phyloP scores from a whole-genome alignment of 2,888 invertebrate species.

The Hesperia comma region DNA sequence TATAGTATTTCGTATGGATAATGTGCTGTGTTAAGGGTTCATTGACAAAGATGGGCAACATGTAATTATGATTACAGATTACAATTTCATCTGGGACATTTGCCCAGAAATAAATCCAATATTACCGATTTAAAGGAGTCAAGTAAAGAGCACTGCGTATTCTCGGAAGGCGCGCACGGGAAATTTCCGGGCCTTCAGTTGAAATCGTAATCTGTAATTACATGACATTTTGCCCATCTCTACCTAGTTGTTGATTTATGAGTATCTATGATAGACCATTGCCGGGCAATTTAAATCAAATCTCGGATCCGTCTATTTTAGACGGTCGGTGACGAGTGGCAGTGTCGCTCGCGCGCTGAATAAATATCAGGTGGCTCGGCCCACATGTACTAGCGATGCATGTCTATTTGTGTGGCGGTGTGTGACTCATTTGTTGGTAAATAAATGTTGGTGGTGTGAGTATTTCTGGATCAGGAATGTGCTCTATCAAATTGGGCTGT shows the following conservation, averaged over 20 bases:
- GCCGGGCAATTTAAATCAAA: slow-evolving; percentile 2
- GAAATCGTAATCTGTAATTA: too few species aligned
- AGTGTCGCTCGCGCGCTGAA: slow-evolving; percentile 10
- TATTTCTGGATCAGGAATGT: slow-evolving; percentile 8
- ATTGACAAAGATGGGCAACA: too few species aligned
- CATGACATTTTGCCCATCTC: too few species aligned
- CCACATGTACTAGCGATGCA: slow-evolving; percentile 15
- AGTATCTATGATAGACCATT: slow-evolving; percentile 21
- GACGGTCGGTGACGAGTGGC: slow-evolving; percentile 4
- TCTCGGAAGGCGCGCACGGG: too few species aligned
- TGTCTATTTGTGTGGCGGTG: slow-evolving; percentile 12
- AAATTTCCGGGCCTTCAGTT: too few species aligned
- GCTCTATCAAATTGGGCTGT: slow-evolving; percentile 11
- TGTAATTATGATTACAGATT: too few species aligned
- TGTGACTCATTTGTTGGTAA: slow-evolving; percentile 29
- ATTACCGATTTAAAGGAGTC: too few species aligned
- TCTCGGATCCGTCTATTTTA: slow-evolving; percentile 3
- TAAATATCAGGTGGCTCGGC: slow-evolving; percentile 16
- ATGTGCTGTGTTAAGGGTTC: too few species aligned
- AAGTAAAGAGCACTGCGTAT: too few species aligned
- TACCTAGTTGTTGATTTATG: slow-evolving; percentile 36
- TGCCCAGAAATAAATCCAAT: too few species aligned
- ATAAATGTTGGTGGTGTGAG: slow-evolving; percentile 17
- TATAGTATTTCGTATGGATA: too few species aligned
- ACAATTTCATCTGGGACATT: too few species aligned